phyloP scores from a whole-genome alignment of 2,113 vertebrate genomes.

The Carassius carassius region DNA sequence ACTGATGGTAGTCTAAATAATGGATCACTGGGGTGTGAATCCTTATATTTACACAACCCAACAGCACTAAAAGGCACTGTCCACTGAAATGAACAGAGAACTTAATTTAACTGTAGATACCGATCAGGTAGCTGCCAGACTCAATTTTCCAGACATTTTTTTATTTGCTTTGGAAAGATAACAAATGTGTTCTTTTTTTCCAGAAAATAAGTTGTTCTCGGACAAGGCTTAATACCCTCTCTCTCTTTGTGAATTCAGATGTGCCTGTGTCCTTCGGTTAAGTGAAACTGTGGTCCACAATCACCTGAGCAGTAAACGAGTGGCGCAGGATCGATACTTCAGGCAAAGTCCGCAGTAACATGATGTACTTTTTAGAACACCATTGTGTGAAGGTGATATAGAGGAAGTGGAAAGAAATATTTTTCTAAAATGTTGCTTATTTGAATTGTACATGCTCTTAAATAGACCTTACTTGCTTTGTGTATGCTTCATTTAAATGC shows the following conservation, averaged over 20 bases:
- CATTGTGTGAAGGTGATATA: background rate
- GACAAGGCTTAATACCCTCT: background rate
- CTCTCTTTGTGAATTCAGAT: conserved; percentile 16
- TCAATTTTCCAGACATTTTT: background rate
- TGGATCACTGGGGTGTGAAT: background rate
- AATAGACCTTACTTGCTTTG: conserved; percentile 16
- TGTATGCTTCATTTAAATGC: background rate
- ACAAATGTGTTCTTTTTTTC: background rate
- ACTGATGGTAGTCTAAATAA: background rate
- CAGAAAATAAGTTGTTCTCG: background rate
- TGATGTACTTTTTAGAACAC: background rate
- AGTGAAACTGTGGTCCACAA: background rate
- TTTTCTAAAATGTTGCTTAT: conserved; percentile 9
- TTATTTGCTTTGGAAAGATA: background rate
- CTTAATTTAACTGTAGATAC: background rate
- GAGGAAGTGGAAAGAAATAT: background rate
- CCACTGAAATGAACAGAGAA: background rate
- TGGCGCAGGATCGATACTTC: background rate
- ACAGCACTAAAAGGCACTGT: background rate
- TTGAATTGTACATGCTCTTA: background rate
- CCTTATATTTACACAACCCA: background rate
- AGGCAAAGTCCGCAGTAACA: background rate
- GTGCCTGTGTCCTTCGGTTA: background rate
- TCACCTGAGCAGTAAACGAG: background rate
- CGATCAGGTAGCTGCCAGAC: background rate